phyloP scores from a whole-genome alignment of 2,797 vertebrate genomes.

The Rachycentron canadum region DNA sequence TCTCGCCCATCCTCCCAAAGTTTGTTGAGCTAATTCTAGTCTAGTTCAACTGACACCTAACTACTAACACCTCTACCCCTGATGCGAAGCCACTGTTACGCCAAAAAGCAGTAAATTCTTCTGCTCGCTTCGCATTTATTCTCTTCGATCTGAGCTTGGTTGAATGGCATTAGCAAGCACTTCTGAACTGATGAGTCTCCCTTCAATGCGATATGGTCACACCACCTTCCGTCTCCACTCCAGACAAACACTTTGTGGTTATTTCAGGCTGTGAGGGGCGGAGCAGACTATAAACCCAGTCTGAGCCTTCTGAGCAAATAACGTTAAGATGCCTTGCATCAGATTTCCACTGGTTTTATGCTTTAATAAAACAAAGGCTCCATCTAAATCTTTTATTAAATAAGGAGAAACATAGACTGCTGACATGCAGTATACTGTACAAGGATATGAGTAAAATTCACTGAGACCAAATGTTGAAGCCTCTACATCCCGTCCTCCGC shows the following conservation, averaged over 20 bases:
- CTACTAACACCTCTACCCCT: background rate
- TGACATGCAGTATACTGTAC: conserved; percentile 15
- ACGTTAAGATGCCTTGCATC: conserved; percentile 17
- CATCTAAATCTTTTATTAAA: conserved; percentile 36
- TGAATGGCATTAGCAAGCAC: background rate
- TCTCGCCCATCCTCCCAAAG: background rate
- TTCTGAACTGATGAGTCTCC: background rate
- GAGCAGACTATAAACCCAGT: conserved; percentile 2
- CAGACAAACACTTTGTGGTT: conserved; percentile 21
- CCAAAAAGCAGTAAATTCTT: no score
- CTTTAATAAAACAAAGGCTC: conserved; percentile 47
- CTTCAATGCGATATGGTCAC: background rate
- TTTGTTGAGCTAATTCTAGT: background rate
- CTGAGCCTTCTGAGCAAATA: conserved; percentile 28
- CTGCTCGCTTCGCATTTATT: no score
- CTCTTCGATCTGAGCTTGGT: background rate
- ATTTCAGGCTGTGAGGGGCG: background rate
- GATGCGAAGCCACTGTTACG: background rate
- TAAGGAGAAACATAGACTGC: background rate
- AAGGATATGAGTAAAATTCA: conserved; percentile 24
- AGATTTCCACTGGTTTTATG: conserved; percentile 24
- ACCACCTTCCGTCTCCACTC: background rate
- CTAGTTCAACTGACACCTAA: no score
- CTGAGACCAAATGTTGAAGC: conserved; percentile 22
- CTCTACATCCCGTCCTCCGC: conserved; percentile 17